A percentile compares a stretch with the other conserved stretches of the same genome.
phyloP scores from a whole-genome alignment of 2,113 vertebrate species.

The Brienomyrus longianalis region DNA sequence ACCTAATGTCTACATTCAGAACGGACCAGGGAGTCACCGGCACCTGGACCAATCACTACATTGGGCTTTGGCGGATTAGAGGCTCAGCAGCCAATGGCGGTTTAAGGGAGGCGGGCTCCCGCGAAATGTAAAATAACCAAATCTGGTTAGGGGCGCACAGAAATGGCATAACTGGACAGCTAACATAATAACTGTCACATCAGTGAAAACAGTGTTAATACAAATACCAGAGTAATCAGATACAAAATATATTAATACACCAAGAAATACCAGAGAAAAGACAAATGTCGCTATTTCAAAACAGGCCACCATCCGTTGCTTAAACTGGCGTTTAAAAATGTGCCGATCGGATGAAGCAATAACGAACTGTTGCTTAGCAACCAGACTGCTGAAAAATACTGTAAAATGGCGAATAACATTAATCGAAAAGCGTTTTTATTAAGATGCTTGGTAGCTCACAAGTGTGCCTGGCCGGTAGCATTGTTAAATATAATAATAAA shows the following conservation, averaged over 20 bases:
- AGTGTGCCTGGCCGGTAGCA: background rate
- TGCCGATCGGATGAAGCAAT: background rate
- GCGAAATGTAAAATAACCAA: slow-evolving; percentile 18
- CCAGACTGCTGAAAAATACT: background rate
- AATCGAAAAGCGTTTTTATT: background rate
- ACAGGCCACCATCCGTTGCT: background rate
- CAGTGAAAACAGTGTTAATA: background rate
- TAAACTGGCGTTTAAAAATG: background rate
- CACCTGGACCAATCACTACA: slow-evolving; percentile 2
- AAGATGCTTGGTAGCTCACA: background rate
- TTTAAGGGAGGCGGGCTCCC: slow-evolving; percentile 2
- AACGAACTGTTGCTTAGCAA: background rate
- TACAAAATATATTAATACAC: background rate
- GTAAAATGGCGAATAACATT: background rate
- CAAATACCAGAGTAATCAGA: background rate
- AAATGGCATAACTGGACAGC: background rate
- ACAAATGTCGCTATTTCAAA: background rate
- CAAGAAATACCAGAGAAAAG: background rate
- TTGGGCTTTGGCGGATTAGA: background rate
- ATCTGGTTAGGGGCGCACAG: background rate
- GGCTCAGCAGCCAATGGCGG: background rate
- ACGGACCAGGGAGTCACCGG: background rate
- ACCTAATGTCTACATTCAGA: background rate
- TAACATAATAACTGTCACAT: background rate
- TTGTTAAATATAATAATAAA: background rate